Evolutionary conservation across 2,113 vertebrate genomes (phyloP).

Genomic region (Mastomys natalensis): DNA sequence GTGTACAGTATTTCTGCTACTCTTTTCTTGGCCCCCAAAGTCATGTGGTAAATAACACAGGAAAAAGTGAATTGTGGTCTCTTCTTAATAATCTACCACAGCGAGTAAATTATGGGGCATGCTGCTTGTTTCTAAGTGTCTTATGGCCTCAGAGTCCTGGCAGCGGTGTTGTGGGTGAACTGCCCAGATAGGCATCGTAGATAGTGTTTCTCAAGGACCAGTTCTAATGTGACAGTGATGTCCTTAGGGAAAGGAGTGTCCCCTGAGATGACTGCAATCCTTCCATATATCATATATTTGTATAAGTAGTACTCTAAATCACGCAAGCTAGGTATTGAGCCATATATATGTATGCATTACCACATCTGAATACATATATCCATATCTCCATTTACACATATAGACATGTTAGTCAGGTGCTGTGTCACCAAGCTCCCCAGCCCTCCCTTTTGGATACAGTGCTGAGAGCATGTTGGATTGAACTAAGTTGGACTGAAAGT

Average conservation of each 20-base stretch:
- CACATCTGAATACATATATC: background rate
- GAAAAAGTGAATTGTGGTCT: background rate
- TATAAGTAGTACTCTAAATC: background rate
- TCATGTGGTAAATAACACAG: background rate
- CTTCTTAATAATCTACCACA: background rate
- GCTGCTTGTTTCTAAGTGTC: background rate
- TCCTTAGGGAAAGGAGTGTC: background rate
- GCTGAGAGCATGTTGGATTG: too few relatives aligned
- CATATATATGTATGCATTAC: background rate
- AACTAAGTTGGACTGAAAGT: too few relatives aligned
- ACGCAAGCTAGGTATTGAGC: background rate
- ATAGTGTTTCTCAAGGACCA: background rate
- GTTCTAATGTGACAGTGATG: background rate
- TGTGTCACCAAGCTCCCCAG: background rate
- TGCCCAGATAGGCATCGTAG: background rate
- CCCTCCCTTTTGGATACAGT: background rate
- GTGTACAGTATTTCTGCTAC: background rate
- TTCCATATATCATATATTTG: background rate
- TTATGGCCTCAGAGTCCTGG: slow-evolving; percentile 23
- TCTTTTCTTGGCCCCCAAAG: background rate
- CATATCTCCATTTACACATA: background rate
- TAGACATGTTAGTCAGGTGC: background rate
- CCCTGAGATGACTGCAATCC: background rate
- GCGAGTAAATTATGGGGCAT: slow-evolving; percentile 4
- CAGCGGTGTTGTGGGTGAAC: background rate